phyloP scores from a whole-genome alignment of 2,888 invertebrate genomes.

The Macaria liturata region DNA sequence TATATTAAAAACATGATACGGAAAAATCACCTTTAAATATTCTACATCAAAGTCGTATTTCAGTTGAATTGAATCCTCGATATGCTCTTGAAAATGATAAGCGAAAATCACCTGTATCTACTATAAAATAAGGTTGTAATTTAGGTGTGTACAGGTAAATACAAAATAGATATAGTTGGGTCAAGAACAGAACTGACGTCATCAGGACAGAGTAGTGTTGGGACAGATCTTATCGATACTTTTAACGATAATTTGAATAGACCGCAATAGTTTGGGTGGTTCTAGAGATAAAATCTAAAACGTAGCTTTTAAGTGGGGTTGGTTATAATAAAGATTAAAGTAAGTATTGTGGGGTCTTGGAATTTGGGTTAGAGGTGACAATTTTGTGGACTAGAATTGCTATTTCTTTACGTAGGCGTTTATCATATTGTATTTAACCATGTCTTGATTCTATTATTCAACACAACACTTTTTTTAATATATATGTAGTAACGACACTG shows the following conservation, averaged over 20 bases:
- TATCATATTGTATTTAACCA: no score
- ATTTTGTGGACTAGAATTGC: neutral
- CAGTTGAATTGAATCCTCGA: slow-evolving; percentile 15
- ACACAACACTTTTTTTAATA: no score
- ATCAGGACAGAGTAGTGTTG: slow-evolving; percentile 44
- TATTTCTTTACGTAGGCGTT: no score
- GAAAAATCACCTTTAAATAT: neutral
- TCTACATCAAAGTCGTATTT: neutral
- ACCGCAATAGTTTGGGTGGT: neutral
- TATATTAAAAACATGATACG: neutral
- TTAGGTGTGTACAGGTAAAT: slow-evolving; percentile 11
- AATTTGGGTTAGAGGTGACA: neutral
- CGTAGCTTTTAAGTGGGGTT: neutral
- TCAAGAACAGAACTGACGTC: slow-evolving; percentile 47
- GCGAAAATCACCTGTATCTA: slow-evolving; percentile 16
- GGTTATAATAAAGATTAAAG: no score
- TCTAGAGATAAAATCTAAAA: neutral
- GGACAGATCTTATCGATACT: slow-evolving; percentile 20
- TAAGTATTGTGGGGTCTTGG: no score
- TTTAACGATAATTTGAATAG: neutral
- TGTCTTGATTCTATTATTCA: no score
- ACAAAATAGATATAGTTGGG: slow-evolving; percentile 36
- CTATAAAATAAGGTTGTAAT: neutral
- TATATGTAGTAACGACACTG: no score
- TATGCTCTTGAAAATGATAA: neutral